Evolutionary conservation across 64 coral and sea anemone species (phyloP).

Genomic region (Dendrophyllia cribrosa): DNA sequence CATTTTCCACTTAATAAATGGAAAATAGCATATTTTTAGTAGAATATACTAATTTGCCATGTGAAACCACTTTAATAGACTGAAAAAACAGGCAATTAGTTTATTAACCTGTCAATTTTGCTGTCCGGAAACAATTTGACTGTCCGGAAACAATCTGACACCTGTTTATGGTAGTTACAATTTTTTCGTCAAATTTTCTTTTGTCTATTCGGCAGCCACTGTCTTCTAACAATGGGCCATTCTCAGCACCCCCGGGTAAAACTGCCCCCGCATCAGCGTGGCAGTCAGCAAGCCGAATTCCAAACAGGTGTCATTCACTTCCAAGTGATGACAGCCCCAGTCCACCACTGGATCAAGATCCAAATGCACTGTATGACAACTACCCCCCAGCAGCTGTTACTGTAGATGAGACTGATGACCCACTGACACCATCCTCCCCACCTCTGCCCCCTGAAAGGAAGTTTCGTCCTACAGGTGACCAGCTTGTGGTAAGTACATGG

Average conservation of each 20-base stretch:
- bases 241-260: constrained; percentile 54
- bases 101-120: no score
- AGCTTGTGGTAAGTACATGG: constrained; percentile 18
- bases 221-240: constrained; percentile 25
- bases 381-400: not conserved
- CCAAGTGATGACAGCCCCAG: not conserved
- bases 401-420: not conserved
- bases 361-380: constrained; percentile 47
- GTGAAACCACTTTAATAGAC: no score
- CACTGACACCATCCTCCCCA: not conserved
- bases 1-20: no score
- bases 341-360: constrained; percentile 14
- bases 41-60: no score
- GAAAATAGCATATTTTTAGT: no score
- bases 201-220: not conserved
- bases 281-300: constrained; percentile 16
- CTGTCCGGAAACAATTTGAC: no score
- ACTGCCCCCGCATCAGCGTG: not conserved
- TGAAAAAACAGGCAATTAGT: no score
- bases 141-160: no score
- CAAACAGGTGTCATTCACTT: constrained; percentile 13
- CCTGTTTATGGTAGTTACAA: no score
- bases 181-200: no score
- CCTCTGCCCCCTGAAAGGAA: constrained; percentile 32
- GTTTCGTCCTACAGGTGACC: constrained; percentile 1